These are phyloP conservation scores for Bombus confusus DNA, from an alignment of 1,140 invertebrate genomes.

Conservation along the genomic window DNA sequence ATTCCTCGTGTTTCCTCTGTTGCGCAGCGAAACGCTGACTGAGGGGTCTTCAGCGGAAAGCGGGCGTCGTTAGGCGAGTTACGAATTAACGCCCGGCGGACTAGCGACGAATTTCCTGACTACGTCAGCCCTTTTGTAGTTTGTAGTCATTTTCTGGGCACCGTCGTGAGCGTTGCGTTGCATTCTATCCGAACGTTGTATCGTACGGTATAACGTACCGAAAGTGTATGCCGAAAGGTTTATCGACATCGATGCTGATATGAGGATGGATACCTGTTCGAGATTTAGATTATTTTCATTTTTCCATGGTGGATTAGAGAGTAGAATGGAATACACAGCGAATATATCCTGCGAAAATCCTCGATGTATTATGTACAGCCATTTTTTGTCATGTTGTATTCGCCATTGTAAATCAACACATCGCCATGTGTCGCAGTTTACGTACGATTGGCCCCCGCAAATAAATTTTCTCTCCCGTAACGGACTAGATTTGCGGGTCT, in stretches of 20 bases:
- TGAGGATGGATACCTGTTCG: no score
- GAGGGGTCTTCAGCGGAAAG: neutral
- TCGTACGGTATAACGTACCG: no score
- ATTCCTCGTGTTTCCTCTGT: conserved; percentile 13
- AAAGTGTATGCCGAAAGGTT: neutral
- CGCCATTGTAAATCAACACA: neutral
- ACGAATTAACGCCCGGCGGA: conserved; percentile 39
- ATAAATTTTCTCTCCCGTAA: neutral
- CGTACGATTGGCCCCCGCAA: neutral
- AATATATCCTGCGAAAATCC: neutral
- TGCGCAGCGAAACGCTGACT: conserved; percentile 14
- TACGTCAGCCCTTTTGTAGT: conserved; percentile 7
- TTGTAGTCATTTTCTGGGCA: neutral
- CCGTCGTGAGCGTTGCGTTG: neutral
- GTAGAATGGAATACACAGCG: neutral
- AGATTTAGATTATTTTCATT: neutral
- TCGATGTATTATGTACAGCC: neutral
- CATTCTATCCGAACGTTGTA: neutral
- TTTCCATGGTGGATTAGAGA: neutral
- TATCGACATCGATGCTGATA: neutral
- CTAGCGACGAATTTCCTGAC: conserved; percentile 5
- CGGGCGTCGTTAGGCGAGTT: conserved; percentile 37
- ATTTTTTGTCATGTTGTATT: neutral
- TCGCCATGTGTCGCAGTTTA: neutral
- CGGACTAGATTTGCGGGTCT: neutral